phyloP scores from a whole-genome alignment of 2,888 invertebrate genomes.

The Drosophila demipolita region DNA sequence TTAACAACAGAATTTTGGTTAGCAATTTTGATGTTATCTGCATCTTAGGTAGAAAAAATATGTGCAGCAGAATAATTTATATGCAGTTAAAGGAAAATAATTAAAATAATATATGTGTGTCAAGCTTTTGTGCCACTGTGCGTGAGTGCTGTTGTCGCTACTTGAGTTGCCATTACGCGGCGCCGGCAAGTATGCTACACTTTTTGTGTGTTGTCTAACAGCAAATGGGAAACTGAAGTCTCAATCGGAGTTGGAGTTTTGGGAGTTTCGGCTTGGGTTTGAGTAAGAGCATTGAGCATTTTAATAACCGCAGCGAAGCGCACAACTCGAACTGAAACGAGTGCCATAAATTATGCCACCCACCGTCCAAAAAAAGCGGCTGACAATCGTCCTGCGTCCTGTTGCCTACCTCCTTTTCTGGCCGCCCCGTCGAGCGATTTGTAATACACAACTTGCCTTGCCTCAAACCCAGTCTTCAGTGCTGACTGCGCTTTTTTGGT shows the following conservation, averaged over 20 bases:
- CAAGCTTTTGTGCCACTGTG: slow-evolving; percentile 38
- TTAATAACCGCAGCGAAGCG: slow-evolving; percentile 75
- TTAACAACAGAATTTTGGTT: not conserved
- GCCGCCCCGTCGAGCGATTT: slow-evolving; percentile 83
- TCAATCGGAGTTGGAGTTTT: slow-evolving; percentile 19
- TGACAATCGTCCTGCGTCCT: slow-evolving; percentile 57
- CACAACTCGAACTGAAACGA: slow-evolving; percentile 48
- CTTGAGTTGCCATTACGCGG: slow-evolving; percentile 76
- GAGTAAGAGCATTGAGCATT: slow-evolving; percentile 79
- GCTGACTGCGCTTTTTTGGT: slow-evolving; percentile 80
- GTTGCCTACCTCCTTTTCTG: slow-evolving; percentile 12
- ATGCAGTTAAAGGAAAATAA: not conserved
- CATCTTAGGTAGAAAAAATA: not conserved
- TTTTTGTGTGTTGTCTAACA: slow-evolving; percentile 64
- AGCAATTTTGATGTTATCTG: not conserved
- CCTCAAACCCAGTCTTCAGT: slow-evolving; percentile 37
- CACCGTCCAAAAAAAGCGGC: slow-evolving; percentile 52
- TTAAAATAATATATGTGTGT: not conserved
- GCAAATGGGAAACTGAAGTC: slow-evolving; percentile 42
- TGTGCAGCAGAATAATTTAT: not conserved
- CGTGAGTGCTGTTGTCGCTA: slow-evolving; percentile 41
- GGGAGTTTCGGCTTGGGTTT: slow-evolving; percentile 30
- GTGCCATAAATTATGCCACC: slow-evolving; percentile 80
- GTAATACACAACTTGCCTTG: slow-evolving; percentile 71
- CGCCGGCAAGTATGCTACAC: slow-evolving; percentile 73